These are phyloP conservation scores for Philereme transversata DNA, from an alignment of 2,888 invertebrate species.

Conservation along the genomic window DNA sequence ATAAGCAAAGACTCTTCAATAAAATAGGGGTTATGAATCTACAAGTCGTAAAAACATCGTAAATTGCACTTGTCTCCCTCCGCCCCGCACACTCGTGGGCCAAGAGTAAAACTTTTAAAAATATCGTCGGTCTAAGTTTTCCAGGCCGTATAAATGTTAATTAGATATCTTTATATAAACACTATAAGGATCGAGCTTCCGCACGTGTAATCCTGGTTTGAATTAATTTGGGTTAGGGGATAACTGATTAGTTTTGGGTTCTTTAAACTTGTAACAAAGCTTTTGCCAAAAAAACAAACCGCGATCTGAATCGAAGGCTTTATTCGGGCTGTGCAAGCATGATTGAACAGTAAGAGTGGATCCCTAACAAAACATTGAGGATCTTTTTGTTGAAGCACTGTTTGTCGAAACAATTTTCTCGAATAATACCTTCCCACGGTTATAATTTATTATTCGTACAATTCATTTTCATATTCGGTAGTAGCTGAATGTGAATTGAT, in stretches of 20 bases:
- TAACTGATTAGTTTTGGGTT: slow-evolving; percentile 27
- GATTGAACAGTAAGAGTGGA: slow-evolving; percentile 13
- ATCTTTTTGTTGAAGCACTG: slow-evolving; percentile 24
- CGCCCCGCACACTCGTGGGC: slow-evolving; percentile 29
- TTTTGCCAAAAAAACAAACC: slow-evolving; percentile 26
- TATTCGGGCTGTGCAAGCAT: slow-evolving; percentile 19
- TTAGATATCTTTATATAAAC: slow-evolving; percentile 20
- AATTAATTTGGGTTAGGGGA: slow-evolving; percentile 23
- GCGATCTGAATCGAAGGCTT: slow-evolving; percentile 12
- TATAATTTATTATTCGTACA: slow-evolving; percentile 58
- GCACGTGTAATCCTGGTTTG: slow-evolving; percentile 17
- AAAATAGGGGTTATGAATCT: slow-evolving; percentile 56
- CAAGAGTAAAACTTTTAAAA: slow-evolving; percentile 26
- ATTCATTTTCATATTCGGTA: slow-evolving; percentile 57
- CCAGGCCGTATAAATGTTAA: slow-evolving; percentile 20
- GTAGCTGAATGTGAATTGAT: slow-evolving; percentile 57
- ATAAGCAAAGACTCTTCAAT: slow-evolving; percentile 57
- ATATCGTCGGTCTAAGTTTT: slow-evolving; percentile 18
- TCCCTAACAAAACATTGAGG: slow-evolving; percentile 21
- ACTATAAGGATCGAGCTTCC: slow-evolving; percentile 20
- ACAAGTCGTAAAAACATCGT: slow-evolving; percentile 59
- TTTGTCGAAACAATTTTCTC: slow-evolving; percentile 47
- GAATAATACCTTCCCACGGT: slow-evolving; percentile 46
- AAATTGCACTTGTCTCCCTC: slow-evolving; percentile 47
- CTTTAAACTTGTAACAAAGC: slow-evolving; percentile 18